Evolutionary conservation across 2,888 invertebrate genomes (phyloP), one percentile per base, ranked within the genome.

Genomic region (Terebella lapidaria): DNA sequence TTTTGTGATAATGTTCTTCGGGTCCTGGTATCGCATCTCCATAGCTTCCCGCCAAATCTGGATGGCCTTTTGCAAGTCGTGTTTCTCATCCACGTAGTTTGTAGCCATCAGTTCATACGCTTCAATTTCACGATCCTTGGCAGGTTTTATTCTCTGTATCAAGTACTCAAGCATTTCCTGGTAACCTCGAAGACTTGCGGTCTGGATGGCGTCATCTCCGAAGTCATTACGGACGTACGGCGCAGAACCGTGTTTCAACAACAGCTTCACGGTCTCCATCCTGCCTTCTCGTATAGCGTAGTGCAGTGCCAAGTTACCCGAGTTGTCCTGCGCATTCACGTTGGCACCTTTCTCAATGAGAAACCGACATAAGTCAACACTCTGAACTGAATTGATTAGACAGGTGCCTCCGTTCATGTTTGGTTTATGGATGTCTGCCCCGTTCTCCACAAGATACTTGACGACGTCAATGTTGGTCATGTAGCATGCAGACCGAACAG

Each of bases 371-470:
- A 94, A 84, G 60, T 87, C 85, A 61, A 87, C 87, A 71, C 90
- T 90, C 83, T 94, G 94, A 66, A 94, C 92, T 1, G 92, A 89
- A 82, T 94, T 94, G 72, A 94, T 94, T 65, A 94, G 85, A 80
- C 94, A 94, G 1, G 94, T 93, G 62, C 94, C 94, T 60, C 94
- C 94, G 81, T 91, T 91, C 78, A 90, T 89, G 82, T 94, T 94
- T 3, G 93, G 87, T 69, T 86, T 86, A 71, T 88, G 86, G 68
- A 92, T 87, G 59, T 81, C 74, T 0, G 80, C 81, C 10, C 76
- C 77, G 57, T 78, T 67, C 24, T 74, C 74, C 2, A 55, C 55
- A 2, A 67, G 58, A 26, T 58, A 62, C 46, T 65, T 67, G 1
- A 75, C 74, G 20, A 74, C 69, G 2, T 72, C 70, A 3, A 72